Conservation (phyloP, 2,113 vertebrate genomes). For the Apodemus sylvaticus region DNA sequence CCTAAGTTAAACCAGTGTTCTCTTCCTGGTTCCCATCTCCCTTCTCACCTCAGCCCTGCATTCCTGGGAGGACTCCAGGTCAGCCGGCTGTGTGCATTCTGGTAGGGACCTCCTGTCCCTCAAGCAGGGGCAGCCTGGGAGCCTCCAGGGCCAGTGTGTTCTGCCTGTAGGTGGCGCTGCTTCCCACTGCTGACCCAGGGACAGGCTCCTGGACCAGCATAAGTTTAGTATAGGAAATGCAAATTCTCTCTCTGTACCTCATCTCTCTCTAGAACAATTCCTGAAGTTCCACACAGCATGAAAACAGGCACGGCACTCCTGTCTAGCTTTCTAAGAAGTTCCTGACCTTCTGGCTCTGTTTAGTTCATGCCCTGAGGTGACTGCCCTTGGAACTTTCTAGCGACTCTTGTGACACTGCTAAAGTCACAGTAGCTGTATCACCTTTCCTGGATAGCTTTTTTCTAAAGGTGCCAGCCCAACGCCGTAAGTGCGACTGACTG, state of each 20-base stretch:
- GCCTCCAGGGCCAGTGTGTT: not conserved
- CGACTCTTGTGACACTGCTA: not conserved
- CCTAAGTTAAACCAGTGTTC: not conserved
- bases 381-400: not conserved
- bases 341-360: not conserved
- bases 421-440: not conserved
- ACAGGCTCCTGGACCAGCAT: fast-evolving
- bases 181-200: not conserved
- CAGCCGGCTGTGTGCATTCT: fast-evolving
- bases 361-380: not conserved
- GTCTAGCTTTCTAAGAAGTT: not conserved
- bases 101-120: not conserved
- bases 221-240: not conserved
- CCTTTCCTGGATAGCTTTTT: not conserved
- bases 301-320: not conserved
- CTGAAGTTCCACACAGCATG: not conserved
- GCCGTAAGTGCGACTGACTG: not conserved
- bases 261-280: not conserved
- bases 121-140: not conserved
- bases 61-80: not conserved
- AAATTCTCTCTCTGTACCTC: not conserved
- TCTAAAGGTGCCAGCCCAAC: not conserved
- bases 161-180: conserved; percentile 63
- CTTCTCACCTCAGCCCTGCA: not conserved
- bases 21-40: not conserved